Evolutionary conservation across 1,140 invertebrate genomes (phyloP).

Genomic region (Aleiodes sp.): DNA sequence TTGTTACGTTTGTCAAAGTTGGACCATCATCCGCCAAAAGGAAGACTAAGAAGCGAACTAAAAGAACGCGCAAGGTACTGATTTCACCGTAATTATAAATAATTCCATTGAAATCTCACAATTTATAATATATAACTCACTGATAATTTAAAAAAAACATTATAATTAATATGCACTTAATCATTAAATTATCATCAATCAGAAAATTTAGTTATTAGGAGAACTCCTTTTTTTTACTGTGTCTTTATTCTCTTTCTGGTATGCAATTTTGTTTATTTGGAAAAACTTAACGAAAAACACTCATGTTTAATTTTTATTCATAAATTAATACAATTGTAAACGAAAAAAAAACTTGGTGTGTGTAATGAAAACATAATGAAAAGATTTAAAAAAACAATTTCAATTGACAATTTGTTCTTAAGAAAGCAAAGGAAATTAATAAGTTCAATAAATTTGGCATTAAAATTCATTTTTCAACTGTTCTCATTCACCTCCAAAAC

Average conservation of each 20-base stretch:
- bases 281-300: not conserved
- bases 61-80: conserved; percentile 61
- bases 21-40: conserved; percentile 42
- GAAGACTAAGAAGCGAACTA: conserved; percentile 50
- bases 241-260: too few relatives aligned
- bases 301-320: not conserved
- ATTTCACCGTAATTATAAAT: conserved; percentile 29
- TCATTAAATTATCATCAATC: too few relatives aligned
- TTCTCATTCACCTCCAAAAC: conserved; percentile 18
- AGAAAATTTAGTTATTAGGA: too few relatives aligned
- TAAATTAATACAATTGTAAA: conserved; percentile 5
- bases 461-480: conserved; percentile 23
- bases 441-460: conserved; percentile 24
- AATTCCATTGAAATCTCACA: not conserved
- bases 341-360: conserved; percentile 7
- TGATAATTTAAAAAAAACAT: not conserved
- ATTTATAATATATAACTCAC: not conserved
- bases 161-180: too few relatives aligned
- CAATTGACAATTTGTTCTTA: not conserved
- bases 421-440: not conserved
- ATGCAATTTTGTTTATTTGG: not conserved
- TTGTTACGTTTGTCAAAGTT: conserved; percentile 58
- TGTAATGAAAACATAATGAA: not conserved
- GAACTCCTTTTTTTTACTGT: too few relatives aligned
- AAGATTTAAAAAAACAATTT: too few relatives aligned